Evolutionary conservation across 2,113 vertebrate genomes (phyloP), one percentile per base, ranked within the genome.

Genomic region (Planiliza haematocheilus): DNA sequence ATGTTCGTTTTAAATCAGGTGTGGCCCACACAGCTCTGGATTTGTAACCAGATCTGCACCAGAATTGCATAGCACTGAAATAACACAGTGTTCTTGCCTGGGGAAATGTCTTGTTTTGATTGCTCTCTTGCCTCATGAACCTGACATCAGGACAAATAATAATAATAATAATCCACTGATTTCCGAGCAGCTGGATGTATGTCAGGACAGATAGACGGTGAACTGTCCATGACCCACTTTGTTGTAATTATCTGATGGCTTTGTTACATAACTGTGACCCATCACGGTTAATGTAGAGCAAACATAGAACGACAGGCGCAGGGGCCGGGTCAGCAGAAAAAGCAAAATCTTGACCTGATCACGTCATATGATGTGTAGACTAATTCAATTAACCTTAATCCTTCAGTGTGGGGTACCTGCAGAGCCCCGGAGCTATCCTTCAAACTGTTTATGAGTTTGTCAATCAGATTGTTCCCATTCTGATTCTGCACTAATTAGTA

Each of bases 151-250:
- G 24, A 30, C 24, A 30, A 30, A 30, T 30, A 30, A 74, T 18
- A 24, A 12, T 63, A 60, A 71, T 53, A 43, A 59, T 65, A 41
- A 74, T 58, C 66, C 0, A 34, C 21, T 18, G 9, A 7, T 55
- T 5, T 41, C 6, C 45, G 34, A 59, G 49, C 57, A 53, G 41
- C 39, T 10, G n/a, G 10, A 77, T 70, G 41, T 64, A 69, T 80
- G 64, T 84, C 81, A 78, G 41, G 61, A 46, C 41, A 80, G 79
- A 51, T 64, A 65, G 39, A 60, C 73, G 53, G 10, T 74, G 36
- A 79, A 74, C 77, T 73, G 70, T 24, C 55, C 24, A 21, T 34
- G 80, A 81, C 87, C 85, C 68, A 82, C 48, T 87, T 87, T 74
- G 45, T 37, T 70, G 52, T 20, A 73, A 69, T 84, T 82, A 84